phyloP scores from a whole-genome alignment of 2,888 invertebrate species.

The Noctuana brunneofusca region DNA sequence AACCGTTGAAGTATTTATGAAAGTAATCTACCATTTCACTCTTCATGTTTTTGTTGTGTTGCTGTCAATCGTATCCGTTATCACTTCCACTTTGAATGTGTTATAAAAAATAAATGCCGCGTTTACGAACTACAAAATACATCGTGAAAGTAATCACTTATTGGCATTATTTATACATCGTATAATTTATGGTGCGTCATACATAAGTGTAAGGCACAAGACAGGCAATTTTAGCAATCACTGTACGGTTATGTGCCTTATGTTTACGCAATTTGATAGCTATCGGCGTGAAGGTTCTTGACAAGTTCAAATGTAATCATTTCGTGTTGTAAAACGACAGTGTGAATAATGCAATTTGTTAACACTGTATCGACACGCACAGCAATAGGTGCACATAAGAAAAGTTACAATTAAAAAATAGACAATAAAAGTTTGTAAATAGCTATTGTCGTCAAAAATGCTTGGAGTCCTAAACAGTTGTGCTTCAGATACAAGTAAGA shows the following conservation, averaged over 20 bases:
- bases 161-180: slow-evolving; percentile 17
- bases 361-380: slow-evolving; percentile 7
- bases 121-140: slow-evolving; percentile 1
- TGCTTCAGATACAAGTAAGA: no score
- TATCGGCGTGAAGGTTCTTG: slow-evolving; percentile 12
- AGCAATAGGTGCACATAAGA: not conserved
- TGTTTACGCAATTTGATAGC: slow-evolving; percentile 13
- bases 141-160: slow-evolving; percentile 24
- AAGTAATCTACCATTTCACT: not conserved
- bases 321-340: slow-evolving; percentile 13
- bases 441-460: no score
- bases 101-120: slow-evolving; percentile 10
- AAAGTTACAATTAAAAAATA: not conserved
- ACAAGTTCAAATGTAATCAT: slow-evolving; percentile 13
- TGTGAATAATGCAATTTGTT: slow-evolving; percentile 6
- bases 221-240: not conserved
- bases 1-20: not conserved
- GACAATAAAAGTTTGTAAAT: no score
- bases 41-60: slow-evolving; percentile 16
- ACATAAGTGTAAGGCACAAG: slow-evolving; percentile 3
- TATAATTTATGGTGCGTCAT: not conserved
- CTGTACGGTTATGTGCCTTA: slow-evolving; percentile 4
- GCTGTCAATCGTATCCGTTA: slow-evolving; percentile 13
- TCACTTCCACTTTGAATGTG: slow-evolving; percentile 19
- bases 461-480: no score